Conservation (phyloP, 2,113 vertebrate species). For the Leptosomus discolor region DNA sequence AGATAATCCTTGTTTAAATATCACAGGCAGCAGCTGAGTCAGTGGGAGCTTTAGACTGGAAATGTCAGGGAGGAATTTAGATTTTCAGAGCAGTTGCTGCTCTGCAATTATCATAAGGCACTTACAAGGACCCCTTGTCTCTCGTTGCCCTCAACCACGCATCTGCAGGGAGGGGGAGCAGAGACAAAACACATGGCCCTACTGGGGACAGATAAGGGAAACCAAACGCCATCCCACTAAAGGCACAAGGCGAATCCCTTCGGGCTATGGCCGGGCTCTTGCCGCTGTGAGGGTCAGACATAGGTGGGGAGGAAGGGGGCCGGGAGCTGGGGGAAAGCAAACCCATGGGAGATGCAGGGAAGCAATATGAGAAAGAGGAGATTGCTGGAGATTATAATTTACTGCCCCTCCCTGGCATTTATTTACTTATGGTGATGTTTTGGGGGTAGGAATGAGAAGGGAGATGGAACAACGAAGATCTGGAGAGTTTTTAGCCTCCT, state of each 20-base stretch:
- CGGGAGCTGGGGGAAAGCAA: not conserved
- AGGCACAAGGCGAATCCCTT: not conserved
- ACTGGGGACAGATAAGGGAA: not conserved
- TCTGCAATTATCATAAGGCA: conserved; percentile 71
- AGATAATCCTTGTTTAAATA: conserved; percentile 76
- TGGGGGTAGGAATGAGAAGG: not conserved
- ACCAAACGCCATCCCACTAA: not conserved
- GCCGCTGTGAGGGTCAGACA: not conserved
- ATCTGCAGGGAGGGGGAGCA: not conserved
- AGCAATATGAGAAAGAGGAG: not conserved
- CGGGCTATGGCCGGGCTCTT: not conserved
- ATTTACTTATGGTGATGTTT: not conserved
- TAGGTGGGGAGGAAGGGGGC: not conserved
- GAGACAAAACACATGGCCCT: conserved; percentile 3
- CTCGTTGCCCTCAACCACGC: not conserved
- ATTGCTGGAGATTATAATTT: not conserved
- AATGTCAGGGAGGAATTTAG: conserved; percentile 81
- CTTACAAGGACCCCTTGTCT: conserved; percentile 20
- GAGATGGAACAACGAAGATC: not conserved
- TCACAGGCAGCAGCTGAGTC: conserved; percentile 63
- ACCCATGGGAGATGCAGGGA: not conserved
- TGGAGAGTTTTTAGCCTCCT: not conserved
- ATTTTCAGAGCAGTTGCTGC: conserved; percentile 58
- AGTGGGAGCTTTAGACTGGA: conserved; percentile 58
- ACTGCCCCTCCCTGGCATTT: no score